Evolutionary conservation across 2,113 vertebrate species (phyloP), one percentile per base, ranked within the genome.

Genomic region (Pipra filicauda): DNA sequence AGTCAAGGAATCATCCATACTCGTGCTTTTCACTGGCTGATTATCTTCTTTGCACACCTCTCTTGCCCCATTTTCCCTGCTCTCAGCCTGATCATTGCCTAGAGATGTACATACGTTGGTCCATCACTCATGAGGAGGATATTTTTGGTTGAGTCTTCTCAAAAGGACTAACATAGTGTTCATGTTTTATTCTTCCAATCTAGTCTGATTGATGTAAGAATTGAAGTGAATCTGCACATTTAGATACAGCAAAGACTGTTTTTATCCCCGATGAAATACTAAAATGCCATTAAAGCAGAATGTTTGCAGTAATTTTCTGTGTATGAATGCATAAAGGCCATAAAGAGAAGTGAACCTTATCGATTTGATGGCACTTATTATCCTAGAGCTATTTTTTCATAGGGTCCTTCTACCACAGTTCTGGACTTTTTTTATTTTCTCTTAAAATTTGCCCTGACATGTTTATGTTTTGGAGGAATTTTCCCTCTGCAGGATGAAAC

Each of bases 381-480:
- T 88, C 78, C 76, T 76, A 77, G 71, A 93, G 91, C 91, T 77
- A 8, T 85, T 94, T 95, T 85, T 84, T 86, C 69, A 59, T 67
- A 57, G 9, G 30, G 28, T 74, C 59, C 41, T 96, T 91, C 58
- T 76, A 73, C 37, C 37, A 33, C 31, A 57, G 61, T 90, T 90
- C 27, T 49, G 54, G 39, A 57, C 24, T 57, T 64, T 73, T 88
- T 77, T 37, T 35, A 14, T 78, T 81, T 74, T 84, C 79, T 86
- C 41, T 81, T 84, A n/a, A 74, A 77, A 93, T 74, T 55, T 90
- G 8, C 67, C 83, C 18, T 80, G 75, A 88, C 22, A 31, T 66
- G 10, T 80, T 84, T 94, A 26, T 77, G n/a, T 89, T 96, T 87
- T 44, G 49, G 66, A 89, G 86, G 66, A 89, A 82, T 89, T 80